Conservation (phyloP, 2,797 vertebrate species). For the Falco cherrug region DNA sequence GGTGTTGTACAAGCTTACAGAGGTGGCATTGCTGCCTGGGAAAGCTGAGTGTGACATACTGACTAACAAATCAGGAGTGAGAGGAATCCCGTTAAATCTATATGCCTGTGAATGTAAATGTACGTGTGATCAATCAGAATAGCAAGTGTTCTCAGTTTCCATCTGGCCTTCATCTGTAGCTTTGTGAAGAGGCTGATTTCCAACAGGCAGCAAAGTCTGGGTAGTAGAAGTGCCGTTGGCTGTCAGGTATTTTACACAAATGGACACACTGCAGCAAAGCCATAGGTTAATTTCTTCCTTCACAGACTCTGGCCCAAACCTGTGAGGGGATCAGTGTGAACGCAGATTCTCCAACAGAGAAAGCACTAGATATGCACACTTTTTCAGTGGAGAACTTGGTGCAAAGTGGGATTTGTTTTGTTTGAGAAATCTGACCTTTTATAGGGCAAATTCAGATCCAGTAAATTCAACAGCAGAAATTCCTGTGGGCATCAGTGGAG, state of each 20-base stretch:
- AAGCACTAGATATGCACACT: not conserved
- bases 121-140: not conserved
- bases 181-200: not conserved
- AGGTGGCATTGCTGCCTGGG: not conserved
- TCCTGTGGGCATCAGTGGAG: not conserved
- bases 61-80: not conserved
- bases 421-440: not conserved
- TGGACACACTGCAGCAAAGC: not conserved
- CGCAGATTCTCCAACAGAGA: not conserved
- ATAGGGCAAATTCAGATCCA: not conserved
- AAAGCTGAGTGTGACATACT: not conserved
- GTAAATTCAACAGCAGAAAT: not conserved
- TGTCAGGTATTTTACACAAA: not conserved
- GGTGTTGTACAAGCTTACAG: not conserved
- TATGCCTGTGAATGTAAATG: rapidly evolving
- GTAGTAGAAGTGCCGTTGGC: not conserved
- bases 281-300: rapidly evolving
- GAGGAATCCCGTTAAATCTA: not conserved
- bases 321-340: not conserved
- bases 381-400: not conserved
- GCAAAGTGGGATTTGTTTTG: not conserved
- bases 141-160: not conserved
- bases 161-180: not conserved
- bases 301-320: not conserved
- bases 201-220: not conserved